A percentile compares a stretch with the other conserved stretches of the same genome.
These are phyloP conservation scores for Vipera ursinii DNA, from an alignment of 2,797 vertebrate genomes.

Conservation along the genomic window DNA sequence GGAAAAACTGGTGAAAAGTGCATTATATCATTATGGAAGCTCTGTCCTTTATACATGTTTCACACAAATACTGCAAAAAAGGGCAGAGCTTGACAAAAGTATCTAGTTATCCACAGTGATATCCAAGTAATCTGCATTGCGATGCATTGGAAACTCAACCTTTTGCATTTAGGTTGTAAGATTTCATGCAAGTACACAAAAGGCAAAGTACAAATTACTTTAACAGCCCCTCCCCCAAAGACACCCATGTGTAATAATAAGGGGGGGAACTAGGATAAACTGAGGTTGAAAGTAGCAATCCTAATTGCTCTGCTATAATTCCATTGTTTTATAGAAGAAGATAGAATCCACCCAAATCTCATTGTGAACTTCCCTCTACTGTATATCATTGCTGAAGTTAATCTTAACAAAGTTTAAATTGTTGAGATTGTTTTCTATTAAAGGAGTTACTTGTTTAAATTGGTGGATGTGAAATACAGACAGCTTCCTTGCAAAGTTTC, in stretches of 20 bases:
- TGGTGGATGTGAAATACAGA: not conserved
- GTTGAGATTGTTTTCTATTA: not conserved
- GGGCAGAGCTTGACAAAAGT: not conserved
- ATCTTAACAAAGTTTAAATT: not conserved
- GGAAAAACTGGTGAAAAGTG: not conserved
- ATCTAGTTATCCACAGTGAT: not conserved
- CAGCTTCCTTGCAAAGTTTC: not conserved
- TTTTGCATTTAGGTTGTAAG: not conserved
- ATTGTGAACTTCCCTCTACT: not conserved
- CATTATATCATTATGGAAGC: not conserved
- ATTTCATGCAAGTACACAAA: not conserved
- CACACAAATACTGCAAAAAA: not conserved
- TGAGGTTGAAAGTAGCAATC: not conserved
- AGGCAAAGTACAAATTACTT: not conserved
- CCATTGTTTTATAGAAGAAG: not conserved
- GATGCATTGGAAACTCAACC: not conserved
- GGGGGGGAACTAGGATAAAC: not conserved
- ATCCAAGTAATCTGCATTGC: not conserved
- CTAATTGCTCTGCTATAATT: not conserved
- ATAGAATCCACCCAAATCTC: not conserved
- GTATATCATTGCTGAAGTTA: not conserved
- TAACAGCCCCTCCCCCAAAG: not conserved
- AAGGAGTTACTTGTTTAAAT: not conserved
- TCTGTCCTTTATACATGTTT: not conserved
- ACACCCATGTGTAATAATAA: not conserved